phyloP scores from a whole-genome alignment of 2,113 vertebrate species.

The Otus sunia region DNA sequence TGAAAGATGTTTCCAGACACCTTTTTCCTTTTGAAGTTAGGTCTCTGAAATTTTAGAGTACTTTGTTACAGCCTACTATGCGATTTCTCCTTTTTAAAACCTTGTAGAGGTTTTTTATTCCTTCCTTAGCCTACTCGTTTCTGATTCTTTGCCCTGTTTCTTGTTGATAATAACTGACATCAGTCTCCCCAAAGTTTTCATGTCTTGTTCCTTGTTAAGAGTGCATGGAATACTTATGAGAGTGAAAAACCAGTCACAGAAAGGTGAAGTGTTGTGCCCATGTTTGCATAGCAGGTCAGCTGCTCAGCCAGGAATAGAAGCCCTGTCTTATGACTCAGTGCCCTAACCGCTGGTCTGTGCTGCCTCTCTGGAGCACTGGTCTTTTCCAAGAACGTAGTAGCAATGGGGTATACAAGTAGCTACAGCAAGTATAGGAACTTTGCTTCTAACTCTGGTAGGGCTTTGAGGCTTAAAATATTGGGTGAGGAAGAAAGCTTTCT shows the following conservation, averaged over 20 bases:
- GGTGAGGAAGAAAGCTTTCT: not conserved
- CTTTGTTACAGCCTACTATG: not conserved
- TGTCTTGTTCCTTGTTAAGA: not conserved
- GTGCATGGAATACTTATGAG: not conserved
- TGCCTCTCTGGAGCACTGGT: not conserved
- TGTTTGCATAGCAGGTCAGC: conserved; percentile 46
- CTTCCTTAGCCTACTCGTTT: not conserved
- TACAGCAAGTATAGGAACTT: not conserved
- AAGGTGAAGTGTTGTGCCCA: conserved; percentile 34
- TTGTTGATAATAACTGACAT: not conserved
- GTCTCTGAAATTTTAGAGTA: not conserved
- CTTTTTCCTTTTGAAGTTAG: not conserved
- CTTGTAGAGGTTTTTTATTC: not conserved
- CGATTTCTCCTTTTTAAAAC: not conserved
- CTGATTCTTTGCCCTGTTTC: not conserved
- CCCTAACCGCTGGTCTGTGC: not conserved
- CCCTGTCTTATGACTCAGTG: conserved; percentile 49
- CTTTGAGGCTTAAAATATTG: not conserved
- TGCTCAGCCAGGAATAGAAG: conserved; percentile 58
- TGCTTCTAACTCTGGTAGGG: not conserved
- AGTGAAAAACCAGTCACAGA: conserved; percentile 11
- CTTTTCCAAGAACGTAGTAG: conserved; percentile 37
- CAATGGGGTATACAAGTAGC: not conserved
- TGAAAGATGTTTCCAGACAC: not conserved
- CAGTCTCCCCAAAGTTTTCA: not conserved